Conservation (phyloP, 2,113 vertebrate genomes). For the Prolemur simus region DNA sequence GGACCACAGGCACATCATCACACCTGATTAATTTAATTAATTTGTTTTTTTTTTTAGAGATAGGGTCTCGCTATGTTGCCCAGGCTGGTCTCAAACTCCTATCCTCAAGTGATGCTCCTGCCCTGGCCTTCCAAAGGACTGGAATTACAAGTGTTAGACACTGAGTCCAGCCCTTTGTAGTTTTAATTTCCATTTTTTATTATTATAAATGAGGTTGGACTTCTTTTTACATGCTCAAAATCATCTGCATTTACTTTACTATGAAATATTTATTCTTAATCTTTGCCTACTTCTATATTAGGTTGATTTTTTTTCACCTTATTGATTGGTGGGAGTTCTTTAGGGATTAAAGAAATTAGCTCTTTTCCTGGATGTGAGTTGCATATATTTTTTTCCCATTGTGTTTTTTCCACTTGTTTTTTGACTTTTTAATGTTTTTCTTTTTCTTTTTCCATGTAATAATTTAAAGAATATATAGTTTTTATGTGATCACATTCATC, state of each 20-base stretch:
- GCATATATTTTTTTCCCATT: not conserved
- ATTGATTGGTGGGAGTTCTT: not conserved
- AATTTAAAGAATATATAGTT: not conserved
- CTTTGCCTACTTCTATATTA: not conserved
- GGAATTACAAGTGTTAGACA: too few relatives aligned
- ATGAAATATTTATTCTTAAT: not conserved
- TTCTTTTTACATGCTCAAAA: constrained; percentile 22
- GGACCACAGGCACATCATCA: too few relatives aligned
- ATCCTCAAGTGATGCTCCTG: too few relatives aligned
- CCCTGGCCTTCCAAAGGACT: too few relatives aligned
- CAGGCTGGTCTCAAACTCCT: too few relatives aligned
- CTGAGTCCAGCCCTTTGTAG: not conserved
- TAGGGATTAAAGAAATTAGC: not conserved
- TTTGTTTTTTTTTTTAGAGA: too few relatives aligned
- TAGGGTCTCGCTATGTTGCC: too few relatives aligned
- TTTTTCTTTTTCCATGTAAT: not conserved
- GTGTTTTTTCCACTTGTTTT: not conserved
- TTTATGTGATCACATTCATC: not conserved
- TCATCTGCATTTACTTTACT: not conserved
- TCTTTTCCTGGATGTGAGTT: not conserved
- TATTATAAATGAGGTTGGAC: not conserved
- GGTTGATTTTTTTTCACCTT: not conserved
- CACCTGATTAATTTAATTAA: too few relatives aligned
- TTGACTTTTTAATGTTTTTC: not conserved
- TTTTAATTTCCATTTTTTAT: not conserved